These are phyloP conservation scores for Anoplolepis gracilipes DNA, from an alignment of 1,140 invertebrate genomes.

Conservation along the genomic window DNA sequence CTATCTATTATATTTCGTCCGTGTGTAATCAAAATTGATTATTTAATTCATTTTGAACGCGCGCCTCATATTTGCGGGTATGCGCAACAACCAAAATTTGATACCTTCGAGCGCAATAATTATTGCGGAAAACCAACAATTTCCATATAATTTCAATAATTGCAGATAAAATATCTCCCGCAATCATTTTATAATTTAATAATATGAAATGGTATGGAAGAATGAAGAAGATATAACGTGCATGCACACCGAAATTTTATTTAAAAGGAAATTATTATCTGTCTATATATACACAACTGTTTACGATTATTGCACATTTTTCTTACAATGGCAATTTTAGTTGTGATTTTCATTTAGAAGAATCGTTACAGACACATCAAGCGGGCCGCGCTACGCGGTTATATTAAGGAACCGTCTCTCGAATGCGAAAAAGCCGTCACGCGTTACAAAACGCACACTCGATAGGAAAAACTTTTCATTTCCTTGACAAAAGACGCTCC, in stretches of 20 bases:
- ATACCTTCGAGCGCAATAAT: conserved; percentile 38
- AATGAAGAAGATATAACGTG: not conserved
- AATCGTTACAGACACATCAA: not conserved
- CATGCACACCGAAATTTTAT: not conserved
- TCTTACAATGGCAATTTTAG: not conserved
- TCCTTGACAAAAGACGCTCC: conserved; percentile 66
- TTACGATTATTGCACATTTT: not conserved
- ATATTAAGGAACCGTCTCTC: not conserved
- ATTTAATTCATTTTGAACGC: conserved; percentile 25
- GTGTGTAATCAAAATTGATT: not conserved
- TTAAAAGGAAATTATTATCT: not conserved
- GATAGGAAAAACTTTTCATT: conserved; percentile 74
- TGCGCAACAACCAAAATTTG: conserved; percentile 1
- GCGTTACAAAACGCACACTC: conserved; percentile 65
- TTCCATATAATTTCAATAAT: conserved; percentile 54
- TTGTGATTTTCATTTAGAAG: not conserved
- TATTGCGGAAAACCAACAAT: conserved; percentile 53
- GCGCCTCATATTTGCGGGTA: not conserved
- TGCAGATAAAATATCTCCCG: conserved; percentile 38
- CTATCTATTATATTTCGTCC: not conserved
- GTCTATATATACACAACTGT: not conserved
- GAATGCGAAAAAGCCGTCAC: conserved; percentile 13
- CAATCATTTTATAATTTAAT: conserved; percentile 9
- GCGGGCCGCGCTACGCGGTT: too few relatives aligned
- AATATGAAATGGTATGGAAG: not conserved